These are phyloP conservation scores for Melanaphis sacchari DNA, from an alignment of 1,140 invertebrate species.

Conservation along the genomic window DNA sequence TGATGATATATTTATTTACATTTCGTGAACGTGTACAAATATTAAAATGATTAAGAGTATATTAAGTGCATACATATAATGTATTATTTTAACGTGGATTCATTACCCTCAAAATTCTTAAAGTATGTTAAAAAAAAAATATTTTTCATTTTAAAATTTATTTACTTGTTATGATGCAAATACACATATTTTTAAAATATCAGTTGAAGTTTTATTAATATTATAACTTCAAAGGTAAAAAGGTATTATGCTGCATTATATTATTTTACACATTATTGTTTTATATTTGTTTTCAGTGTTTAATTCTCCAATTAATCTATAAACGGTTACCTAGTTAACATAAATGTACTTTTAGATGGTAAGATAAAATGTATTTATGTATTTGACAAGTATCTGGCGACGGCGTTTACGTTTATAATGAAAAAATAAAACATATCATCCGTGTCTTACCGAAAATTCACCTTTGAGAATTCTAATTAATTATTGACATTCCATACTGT, in stretches of 20 bases:
- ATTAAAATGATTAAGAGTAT: too few relatives aligned
- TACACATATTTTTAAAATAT: not conserved
- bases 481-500: not conserved
- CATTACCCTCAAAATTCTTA: too few relatives aligned
- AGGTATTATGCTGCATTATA: not conserved
- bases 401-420: not conserved
- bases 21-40: too few relatives aligned
- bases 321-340: not conserved
- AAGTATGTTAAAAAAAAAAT: too few relatives aligned
- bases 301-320: not conserved
- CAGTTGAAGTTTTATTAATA: not conserved
- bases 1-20: too few relatives aligned
- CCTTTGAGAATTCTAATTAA: not conserved
- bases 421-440: not conserved
- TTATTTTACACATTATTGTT: not conserved
- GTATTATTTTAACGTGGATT: too few relatives aligned
- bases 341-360: not conserved
- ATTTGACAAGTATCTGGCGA: not conserved
- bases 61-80: too few relatives aligned
- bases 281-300: not conserved
- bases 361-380: not conserved
- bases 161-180: not conserved
- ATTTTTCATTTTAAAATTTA: too few relatives aligned
- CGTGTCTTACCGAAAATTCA: not conserved
- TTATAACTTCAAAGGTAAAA: not conserved